These are phyloP conservation scores for Chymomyza fuscimana DNA, from an alignment of 2,888 invertebrate genomes.

Conservation along the genomic window DNA sequence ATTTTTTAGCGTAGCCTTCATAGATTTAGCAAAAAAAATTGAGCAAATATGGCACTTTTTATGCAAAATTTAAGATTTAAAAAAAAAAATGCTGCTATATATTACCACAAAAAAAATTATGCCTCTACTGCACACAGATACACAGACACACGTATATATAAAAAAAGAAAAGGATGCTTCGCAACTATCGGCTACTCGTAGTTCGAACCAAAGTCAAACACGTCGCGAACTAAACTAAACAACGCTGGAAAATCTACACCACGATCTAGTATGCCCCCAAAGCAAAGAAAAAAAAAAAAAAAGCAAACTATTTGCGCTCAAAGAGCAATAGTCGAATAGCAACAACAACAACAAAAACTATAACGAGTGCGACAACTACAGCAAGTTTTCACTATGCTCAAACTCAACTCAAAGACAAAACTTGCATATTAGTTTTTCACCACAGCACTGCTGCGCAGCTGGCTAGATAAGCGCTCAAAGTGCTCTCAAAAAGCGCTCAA, in stretches of 20 bases:
- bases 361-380: slow-evolving; percentile 3
- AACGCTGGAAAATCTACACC: slow-evolving; percentile 45
- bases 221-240: slow-evolving; percentile 53
- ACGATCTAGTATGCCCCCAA: slow-evolving; percentile 53
- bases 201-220: slow-evolving; percentile 50
- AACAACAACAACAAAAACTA: slow-evolving; percentile 1
- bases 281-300: not conserved
- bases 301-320: slow-evolving; percentile 61
- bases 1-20: too few relatives aligned
- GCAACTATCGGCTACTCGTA: slow-evolving; percentile 25
- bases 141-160: slow-evolving; percentile 5
- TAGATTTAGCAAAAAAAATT: too few relatives aligned
- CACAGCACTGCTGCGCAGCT: not conserved
- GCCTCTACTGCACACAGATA: slow-evolving; percentile 7
- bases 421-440: slow-evolving; percentile 4
- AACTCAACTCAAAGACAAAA: not conserved
- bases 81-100: too few relatives aligned
- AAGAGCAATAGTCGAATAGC: slow-evolving; percentile 12
- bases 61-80: too few relatives aligned
- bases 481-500: slow-evolving; percentile 50
- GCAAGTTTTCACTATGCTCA: slow-evolving; percentile 8
- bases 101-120: too few relatives aligned
- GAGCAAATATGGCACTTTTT: too few relatives aligned
- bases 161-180: slow-evolving; percentile 17
- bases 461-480: slow-evolving; percentile 16